phyloP scores from a whole-genome alignment of 2,113 vertebrate genomes.

The Oenanthe melanoleuca region DNA sequence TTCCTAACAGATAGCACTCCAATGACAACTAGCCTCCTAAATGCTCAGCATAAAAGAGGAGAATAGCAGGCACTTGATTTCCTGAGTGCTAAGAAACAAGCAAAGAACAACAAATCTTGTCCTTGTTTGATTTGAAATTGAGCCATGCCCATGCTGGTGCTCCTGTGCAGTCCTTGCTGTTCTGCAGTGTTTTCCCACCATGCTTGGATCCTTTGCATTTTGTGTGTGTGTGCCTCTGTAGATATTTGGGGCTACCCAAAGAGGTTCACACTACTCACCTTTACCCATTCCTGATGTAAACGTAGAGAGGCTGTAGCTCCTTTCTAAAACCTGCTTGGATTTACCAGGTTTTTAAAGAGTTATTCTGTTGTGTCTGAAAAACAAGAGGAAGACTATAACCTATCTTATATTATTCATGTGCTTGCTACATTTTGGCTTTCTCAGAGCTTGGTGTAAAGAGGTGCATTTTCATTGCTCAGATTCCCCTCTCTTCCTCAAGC shows the following conservation, averaged over 20 bases:
- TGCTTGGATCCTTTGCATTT: background rate
- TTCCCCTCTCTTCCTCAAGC: background rate
- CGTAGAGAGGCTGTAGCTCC: background rate
- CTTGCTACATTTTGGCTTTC: background rate
- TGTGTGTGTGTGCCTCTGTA: background rate
- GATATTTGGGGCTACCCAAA: background rate
- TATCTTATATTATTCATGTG: background rate
- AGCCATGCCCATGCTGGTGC: background rate
- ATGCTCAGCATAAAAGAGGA: background rate
- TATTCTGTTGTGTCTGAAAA: background rate
- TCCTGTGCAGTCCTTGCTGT: background rate
- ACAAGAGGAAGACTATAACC: background rate
- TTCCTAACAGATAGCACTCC: background rate
- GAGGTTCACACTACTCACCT: background rate
- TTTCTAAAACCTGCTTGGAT: background rate
- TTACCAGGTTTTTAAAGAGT: background rate
- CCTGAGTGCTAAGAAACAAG: background rate
- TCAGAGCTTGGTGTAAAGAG: background rate
- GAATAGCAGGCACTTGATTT: background rate
- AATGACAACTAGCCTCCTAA: background rate
- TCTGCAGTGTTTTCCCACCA: background rate
- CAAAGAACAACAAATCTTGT: background rate
- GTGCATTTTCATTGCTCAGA: background rate
- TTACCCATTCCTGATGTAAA: background rate
- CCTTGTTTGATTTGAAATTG: constrained; percentile 10